phyloP scores from a whole-genome alignment of 2,797 vertebrate species.

The Trachops cirrhosus region DNA sequence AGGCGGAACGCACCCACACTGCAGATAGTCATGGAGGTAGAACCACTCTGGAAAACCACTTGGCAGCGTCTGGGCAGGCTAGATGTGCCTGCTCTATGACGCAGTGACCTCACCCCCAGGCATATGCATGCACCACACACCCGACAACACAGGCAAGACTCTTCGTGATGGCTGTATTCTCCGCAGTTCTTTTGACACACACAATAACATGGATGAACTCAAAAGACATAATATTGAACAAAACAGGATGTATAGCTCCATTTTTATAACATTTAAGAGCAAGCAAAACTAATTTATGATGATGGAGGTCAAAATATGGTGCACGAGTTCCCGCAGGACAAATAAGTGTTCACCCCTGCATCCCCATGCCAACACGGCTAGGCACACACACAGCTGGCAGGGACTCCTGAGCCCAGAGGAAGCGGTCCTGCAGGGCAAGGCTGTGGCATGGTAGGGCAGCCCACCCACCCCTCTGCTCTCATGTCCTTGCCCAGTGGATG shows the following conservation, averaged over 20 bases:
- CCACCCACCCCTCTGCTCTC: neutral
- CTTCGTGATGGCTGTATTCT: neutral
- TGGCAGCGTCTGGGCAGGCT: neutral
- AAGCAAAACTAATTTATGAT: neutral
- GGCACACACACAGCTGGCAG: neutral
- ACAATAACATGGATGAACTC: neutral
- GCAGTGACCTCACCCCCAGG: neutral
- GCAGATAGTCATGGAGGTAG: neutral
- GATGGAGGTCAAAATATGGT: neutral
- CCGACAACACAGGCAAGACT: neutral
- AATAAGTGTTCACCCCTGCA: neutral
- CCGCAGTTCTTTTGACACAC: neutral
- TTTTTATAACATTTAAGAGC: slow-evolving; percentile 27
- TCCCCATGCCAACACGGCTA: neutral
- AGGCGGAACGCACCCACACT: neutral
- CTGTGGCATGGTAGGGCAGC: neutral
- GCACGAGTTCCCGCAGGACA: neutral
- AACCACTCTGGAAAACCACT: neutral
- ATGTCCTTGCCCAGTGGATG: neutral
- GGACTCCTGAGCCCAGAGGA: neutral
- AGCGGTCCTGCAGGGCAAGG: neutral
- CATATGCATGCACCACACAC: neutral
- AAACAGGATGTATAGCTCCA: neutral
- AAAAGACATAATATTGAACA: neutral
- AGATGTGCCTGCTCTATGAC: neutral